Evolutionary conservation across 2,113 vertebrate genomes (phyloP).

Genomic region (Willisornis vidua): DNA sequence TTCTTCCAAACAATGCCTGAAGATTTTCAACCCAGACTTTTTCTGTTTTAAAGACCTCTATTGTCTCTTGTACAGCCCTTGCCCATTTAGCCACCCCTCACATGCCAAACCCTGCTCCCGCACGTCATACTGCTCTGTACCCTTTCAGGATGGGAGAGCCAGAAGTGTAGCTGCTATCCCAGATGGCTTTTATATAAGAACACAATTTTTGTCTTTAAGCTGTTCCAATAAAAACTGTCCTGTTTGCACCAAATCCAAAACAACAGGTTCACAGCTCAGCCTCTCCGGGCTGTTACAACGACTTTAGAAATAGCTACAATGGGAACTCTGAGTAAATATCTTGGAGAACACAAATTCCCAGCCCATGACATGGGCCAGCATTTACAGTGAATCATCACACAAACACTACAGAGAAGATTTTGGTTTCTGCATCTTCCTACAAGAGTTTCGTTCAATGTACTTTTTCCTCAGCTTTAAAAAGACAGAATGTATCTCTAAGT

Average conservation of each 20-base stretch:
- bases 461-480: not conserved
- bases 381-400: constrained; percentile 7
- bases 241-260: constrained; percentile 24
- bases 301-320: not conserved
- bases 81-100: not conserved
- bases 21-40: not conserved
- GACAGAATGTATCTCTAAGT: not conserved
- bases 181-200: not conserved
- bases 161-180: not conserved
- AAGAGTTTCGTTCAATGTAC: not conserved
- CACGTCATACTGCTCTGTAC: not conserved
- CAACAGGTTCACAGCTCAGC: constrained; percentile 14
- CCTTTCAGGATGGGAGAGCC: not conserved
- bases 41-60: not conserved
- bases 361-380: not conserved
- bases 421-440: not conserved
- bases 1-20: not conserved
- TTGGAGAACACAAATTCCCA: constrained; percentile 8
- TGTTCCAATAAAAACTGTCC: constrained; percentile 28
- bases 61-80: not conserved
- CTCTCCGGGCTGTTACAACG: not conserved
- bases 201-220: not conserved
- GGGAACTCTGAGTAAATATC: constrained; percentile 18
- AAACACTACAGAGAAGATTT: not conserved
- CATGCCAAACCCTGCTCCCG: not conserved